Conservation (phyloP, 2,797 vertebrate species). For the Taenioides sp. region DNA sequence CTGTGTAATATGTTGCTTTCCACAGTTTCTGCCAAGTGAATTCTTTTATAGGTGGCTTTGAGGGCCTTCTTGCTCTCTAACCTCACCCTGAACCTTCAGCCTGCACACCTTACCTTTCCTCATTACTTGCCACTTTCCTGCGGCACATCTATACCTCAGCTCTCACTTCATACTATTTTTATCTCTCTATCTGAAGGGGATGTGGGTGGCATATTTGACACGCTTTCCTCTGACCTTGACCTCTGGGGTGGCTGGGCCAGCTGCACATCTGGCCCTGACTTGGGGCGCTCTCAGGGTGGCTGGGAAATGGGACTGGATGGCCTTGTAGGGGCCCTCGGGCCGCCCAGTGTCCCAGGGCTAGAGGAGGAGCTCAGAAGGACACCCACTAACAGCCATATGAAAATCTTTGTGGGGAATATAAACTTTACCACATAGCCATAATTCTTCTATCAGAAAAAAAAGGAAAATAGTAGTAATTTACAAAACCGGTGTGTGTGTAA, state of each 20-base stretch:
- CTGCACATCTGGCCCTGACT: slow-evolving; percentile 80
- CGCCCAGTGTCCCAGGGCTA: slow-evolving; percentile 56
- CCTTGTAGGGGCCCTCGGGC: slow-evolving; percentile 63
- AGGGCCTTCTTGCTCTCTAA: not conserved
- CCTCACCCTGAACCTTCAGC: not conserved
- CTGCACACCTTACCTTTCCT: not conserved
- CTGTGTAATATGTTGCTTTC: slow-evolving; percentile 42
- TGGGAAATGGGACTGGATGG: slow-evolving; percentile 65
- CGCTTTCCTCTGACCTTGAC: slow-evolving; percentile 82
- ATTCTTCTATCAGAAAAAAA: slow-evolving; percentile 44
- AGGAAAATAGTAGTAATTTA: not conserved
- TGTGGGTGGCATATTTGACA: slow-evolving; percentile 80
- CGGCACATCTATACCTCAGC: slow-evolving; percentile 23
- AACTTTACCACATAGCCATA: slow-evolving; percentile 57
- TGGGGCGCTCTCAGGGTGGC: slow-evolving; percentile 68
- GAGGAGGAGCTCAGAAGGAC: slow-evolving; percentile 51
- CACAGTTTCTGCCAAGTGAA: slow-evolving; percentile 67
- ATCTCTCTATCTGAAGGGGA: slow-evolving; percentile 65
- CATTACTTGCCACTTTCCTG: slow-evolving; percentile 31
- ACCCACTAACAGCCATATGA: slow-evolving; percentile 64
- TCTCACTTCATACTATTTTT: slow-evolving; percentile 47
- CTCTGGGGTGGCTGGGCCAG: slow-evolving; percentile 70
- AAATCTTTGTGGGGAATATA: slow-evolving; percentile 62
- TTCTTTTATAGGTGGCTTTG: slow-evolving; percentile 61
- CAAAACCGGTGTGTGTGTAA: not conserved